Evolutionary conservation across 1,140 invertebrate genomes (phyloP).

Genomic region (Thalassaphorura encarpata): DNA sequence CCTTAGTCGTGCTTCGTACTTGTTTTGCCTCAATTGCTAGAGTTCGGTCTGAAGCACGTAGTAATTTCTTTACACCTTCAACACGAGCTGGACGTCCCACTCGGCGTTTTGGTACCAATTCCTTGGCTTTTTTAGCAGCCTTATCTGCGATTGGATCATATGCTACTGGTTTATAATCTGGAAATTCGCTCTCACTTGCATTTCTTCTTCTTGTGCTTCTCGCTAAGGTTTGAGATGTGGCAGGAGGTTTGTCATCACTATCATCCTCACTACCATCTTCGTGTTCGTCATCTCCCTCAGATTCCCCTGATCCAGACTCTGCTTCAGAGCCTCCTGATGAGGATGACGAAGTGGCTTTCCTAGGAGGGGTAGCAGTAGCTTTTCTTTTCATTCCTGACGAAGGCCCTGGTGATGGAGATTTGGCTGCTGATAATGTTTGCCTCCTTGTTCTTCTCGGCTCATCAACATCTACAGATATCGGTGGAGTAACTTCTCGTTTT

Average conservation of each 20-base stretch:
- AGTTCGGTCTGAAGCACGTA: constrained; percentile 52
- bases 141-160: constrained; percentile 54
- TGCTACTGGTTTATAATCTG: constrained; percentile 10
- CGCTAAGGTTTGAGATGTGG: too few relatives aligned
- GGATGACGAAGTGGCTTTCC: background rate
- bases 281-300: background rate
- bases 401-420: constrained; percentile 3
- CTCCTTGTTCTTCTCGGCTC: background rate
- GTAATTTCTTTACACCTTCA: too few relatives aligned
- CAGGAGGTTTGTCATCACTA: too few relatives aligned
- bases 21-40: constrained; percentile 81
- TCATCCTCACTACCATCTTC: constrained; percentile 34
- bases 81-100: too few relatives aligned
- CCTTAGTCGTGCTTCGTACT: constrained; percentile 76
- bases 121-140: constrained; percentile 75
- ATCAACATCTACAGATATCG: too few relatives aligned
- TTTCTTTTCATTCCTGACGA: too few relatives aligned
- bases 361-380: too few relatives aligned
- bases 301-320: constrained; percentile 35
- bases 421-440: too few relatives aligned
- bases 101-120: constrained; percentile 50
- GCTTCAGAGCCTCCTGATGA: background rate
- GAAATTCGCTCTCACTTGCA: constrained; percentile 7
- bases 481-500: constrained; percentile 2
- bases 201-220: background rate